Conservation (phyloP, 2,113 vertebrate species). For the Bungarus multicinctus region DNA sequence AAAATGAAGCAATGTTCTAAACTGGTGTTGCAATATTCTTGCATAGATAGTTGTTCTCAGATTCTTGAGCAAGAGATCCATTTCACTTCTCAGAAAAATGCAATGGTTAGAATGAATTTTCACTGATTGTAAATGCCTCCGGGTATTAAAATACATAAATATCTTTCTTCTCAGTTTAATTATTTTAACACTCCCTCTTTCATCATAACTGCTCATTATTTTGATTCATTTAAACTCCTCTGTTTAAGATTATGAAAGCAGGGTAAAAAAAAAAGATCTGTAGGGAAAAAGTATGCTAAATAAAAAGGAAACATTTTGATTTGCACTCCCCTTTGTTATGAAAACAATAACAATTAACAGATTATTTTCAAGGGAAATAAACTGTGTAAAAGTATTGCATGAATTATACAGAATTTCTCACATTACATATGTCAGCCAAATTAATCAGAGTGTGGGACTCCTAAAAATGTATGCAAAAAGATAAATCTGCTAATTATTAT, state of each 20-base stretch:
- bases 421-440: neutral
- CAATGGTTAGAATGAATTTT: neutral
- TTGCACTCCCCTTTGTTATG: neutral
- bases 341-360: neutral
- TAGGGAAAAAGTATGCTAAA: neutral
- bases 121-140: neutral
- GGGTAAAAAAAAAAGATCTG: neutral
- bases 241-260: neutral
- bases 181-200: neutral
- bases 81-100: neutral
- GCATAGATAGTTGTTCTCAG: neutral
- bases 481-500: neutral
- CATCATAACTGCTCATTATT: neutral
- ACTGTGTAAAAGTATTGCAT: neutral
- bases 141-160: neutral
- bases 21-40: neutral
- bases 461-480: neutral
- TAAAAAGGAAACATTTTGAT: neutral
- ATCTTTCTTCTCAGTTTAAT: neutral
- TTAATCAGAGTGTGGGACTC: neutral
- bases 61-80: neutral
- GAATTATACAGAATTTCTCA: neutral
- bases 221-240: neutral
- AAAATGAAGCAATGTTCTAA: neutral
- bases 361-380: neutral